phyloP scores from a whole-genome alignment of 2,113 vertebrate species.

The Heliornis fulica region DNA sequence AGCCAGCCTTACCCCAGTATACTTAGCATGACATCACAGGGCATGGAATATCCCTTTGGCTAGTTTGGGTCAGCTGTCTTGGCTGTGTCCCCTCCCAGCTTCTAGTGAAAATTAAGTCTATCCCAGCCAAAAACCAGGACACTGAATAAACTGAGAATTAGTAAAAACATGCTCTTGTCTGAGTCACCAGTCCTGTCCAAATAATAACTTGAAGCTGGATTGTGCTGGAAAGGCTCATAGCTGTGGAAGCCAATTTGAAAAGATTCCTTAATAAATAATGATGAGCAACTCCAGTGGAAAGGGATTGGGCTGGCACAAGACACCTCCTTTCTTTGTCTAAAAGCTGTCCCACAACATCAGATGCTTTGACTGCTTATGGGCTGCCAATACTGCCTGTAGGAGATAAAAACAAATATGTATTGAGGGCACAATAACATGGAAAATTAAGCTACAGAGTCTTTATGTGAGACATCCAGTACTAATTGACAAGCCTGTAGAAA shows the following conservation, averaged over 20 bases:
- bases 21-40: no score
- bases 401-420: not conserved
- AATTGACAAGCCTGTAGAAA: not conserved
- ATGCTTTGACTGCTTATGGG: not conserved
- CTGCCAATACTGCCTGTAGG: not conserved
- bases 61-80: no score
- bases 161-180: not conserved
- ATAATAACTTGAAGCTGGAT: not conserved
- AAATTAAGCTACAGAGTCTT: not conserved
- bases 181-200: slow-evolving; percentile 8
- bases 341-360: not conserved
- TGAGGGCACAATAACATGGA: not conserved
- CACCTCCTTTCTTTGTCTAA: not conserved
- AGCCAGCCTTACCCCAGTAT: no score
- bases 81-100: no score
- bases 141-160: slow-evolving; percentile 8
- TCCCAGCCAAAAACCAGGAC: not conserved
- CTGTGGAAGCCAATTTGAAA: not conserved
- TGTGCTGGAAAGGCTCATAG: not conserved
- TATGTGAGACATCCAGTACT: not conserved
- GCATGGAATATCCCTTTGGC: no score
- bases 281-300: not conserved
- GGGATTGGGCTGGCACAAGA: not conserved
- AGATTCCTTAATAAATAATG: not conserved
- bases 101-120: no score